Conservation (phyloP, 1,140 invertebrate species). For the Drosophila orosa region DNA sequence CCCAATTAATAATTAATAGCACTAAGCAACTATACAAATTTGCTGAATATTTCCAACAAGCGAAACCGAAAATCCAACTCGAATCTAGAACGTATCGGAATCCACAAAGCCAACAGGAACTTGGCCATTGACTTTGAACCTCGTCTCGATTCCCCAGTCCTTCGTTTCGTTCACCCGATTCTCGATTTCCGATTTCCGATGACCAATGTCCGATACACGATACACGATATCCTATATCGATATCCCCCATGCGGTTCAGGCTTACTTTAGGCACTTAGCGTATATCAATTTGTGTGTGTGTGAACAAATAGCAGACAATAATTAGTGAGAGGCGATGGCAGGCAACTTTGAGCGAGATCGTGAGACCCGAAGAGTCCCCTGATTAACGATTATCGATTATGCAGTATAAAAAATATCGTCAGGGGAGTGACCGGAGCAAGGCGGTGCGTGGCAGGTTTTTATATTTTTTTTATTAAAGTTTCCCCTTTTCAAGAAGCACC, state of each 20-base stretch:
- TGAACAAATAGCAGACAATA: slow-evolving; percentile 83
- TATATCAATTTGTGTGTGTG: slow-evolving; percentile 66
- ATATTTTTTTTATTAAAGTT: neutral
- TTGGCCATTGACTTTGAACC: slow-evolving; percentile 29
- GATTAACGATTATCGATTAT: neutral
- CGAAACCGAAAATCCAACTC: slow-evolving; percentile 32
- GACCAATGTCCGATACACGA: slow-evolving; percentile 1
- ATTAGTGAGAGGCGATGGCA: slow-evolving; percentile 65
- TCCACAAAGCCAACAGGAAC: slow-evolving; percentile 8
- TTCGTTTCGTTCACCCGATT: slow-evolving; percentile 44
- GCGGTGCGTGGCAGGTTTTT: slow-evolving; percentile 13
- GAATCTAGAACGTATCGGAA: slow-evolving; percentile 28
- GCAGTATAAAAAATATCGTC: neutral
- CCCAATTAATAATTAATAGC: slow-evolving; percentile 47
- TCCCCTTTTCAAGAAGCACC: neutral
- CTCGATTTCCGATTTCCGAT: slow-evolving; percentile 31
- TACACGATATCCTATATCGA: slow-evolving; percentile 1
- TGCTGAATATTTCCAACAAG: slow-evolving; percentile 74
- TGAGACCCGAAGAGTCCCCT: slow-evolving; percentile 9
- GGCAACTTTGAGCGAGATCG: slow-evolving; percentile 38
- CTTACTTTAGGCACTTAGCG: slow-evolving; percentile 51
- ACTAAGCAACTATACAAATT: slow-evolving; percentile 63
- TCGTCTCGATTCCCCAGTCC: slow-evolving; percentile 15
- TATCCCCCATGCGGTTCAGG: slow-evolving; percentile 21
- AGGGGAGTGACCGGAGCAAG: neutral